Conservation (phyloP, 2,113 vertebrate genomes). For the Sebastes fasciatus region DNA sequence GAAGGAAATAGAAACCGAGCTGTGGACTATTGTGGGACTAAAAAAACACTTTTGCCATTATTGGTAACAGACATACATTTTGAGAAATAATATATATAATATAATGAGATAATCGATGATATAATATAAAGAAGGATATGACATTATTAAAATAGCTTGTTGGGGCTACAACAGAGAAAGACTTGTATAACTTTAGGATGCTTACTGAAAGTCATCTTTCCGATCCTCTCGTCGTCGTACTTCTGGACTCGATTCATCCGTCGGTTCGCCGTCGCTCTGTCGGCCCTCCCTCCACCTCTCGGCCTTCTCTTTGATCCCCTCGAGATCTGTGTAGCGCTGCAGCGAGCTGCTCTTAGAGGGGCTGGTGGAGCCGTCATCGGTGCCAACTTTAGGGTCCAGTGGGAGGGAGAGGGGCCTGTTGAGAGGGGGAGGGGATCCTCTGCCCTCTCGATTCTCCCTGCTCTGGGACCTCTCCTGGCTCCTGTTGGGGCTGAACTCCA, state of each 20-base stretch:
- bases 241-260: conserved; percentile 66
- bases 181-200: neutral
- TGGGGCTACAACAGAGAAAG: neutral
- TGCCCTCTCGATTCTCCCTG: conserved; percentile 57
- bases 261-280: conserved; percentile 64
- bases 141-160: neutral
- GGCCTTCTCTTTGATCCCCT: conserved; percentile 84
- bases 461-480: conserved; percentile 49
- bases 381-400: conserved; percentile 18
- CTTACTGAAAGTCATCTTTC: conserved; percentile 65
- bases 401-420: conserved; percentile 60
- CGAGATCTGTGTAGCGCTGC: conserved; percentile 85
- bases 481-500: conserved; percentile 86
- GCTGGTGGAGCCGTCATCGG: conserved; percentile 61
- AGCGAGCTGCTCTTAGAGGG: conserved; percentile 73
- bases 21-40: neutral
- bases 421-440: conserved; percentile 30
- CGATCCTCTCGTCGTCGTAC: neutral
- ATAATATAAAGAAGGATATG: neutral
- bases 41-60: neutral
- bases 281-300: conserved; percentile 88
- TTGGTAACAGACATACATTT: neutral
- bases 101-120: too few species aligned
- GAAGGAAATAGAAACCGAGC: neutral
- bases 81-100: neutral